Evolutionary conservation across 2,888 invertebrate species (phyloP).

Genomic region (Siphlonurus alternatus): DNA sequence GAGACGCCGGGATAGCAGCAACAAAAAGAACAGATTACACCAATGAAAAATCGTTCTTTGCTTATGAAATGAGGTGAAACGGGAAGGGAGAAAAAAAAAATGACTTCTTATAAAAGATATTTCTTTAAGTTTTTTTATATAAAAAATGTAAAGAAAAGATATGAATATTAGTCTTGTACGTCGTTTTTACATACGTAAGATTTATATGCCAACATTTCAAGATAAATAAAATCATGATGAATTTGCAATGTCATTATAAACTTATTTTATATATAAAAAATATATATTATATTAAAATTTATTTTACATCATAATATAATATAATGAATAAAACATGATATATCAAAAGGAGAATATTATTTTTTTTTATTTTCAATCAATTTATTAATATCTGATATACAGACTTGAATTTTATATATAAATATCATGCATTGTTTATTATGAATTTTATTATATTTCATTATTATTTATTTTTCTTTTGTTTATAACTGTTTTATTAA

Average conservation of each 20-base stretch:
- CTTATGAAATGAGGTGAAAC: not conserved
- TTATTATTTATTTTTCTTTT: too few species aligned
- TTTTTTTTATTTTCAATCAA: not conserved
- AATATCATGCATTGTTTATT: too few species aligned
- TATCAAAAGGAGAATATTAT: not conserved
- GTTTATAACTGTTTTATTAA: too few species aligned
- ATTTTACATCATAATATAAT: not conserved
- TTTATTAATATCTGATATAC: too few species aligned
- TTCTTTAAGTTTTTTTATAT: not conserved
- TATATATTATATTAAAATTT: not conserved
- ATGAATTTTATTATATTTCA: too few species aligned
- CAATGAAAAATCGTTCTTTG: not conserved
- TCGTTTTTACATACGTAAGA: not conserved
- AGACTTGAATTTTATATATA: too few species aligned
- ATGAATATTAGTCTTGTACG: not conserved
- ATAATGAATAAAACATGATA: not conserved
- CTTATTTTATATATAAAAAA: conserved; percentile 1
- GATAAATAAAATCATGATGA: not conserved
- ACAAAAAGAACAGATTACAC: not conserved
- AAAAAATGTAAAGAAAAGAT: not conserved
- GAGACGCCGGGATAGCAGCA: not conserved
- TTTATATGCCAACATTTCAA: not conserved
- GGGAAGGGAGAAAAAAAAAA: not conserved
- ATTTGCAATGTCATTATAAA: not conserved
- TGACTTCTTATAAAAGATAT: not conserved